phyloP scores from a whole-genome alignment of 2,113 vertebrate genomes.

The Eurypyga helias region DNA sequence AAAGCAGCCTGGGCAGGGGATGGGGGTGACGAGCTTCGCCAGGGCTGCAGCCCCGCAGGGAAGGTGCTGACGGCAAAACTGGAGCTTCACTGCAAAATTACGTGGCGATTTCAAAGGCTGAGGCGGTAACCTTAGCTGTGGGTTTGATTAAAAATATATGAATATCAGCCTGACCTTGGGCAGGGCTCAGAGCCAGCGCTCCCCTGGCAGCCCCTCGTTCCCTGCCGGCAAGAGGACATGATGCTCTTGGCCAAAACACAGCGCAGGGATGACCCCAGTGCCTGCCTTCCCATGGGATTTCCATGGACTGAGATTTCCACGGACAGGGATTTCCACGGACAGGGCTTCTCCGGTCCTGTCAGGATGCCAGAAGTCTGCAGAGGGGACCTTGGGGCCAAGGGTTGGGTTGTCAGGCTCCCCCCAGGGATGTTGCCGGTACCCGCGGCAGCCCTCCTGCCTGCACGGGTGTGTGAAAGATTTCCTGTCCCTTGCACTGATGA shows the following conservation, averaged over 20 bases:
- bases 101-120: neutral
- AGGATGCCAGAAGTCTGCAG: neutral
- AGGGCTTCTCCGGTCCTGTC: neutral
- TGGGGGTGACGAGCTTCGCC: neutral
- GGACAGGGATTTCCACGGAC: neutral
- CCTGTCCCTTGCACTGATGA: neutral
- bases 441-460: rapidly evolving
- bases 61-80: neutral
- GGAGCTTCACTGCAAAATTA: neutral
- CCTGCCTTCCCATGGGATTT: neutral
- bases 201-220: neutral
- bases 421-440: neutral
- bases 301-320: neutral
- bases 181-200: neutral
- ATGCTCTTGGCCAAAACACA: rapidly evolving
- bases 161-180: neutral
- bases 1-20: neutral
- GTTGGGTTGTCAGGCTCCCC: neutral
- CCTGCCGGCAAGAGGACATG: rapidly evolving
- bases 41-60: rapidly evolving
- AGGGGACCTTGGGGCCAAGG: rapidly evolving
- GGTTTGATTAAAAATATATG: neutral
- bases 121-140: neutral
- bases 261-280: rapidly evolving
- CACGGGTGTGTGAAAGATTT: neutral